Evolutionary conservation across 2,888 invertebrate species (phyloP).

Genomic region (Taenaris catops): DNA sequence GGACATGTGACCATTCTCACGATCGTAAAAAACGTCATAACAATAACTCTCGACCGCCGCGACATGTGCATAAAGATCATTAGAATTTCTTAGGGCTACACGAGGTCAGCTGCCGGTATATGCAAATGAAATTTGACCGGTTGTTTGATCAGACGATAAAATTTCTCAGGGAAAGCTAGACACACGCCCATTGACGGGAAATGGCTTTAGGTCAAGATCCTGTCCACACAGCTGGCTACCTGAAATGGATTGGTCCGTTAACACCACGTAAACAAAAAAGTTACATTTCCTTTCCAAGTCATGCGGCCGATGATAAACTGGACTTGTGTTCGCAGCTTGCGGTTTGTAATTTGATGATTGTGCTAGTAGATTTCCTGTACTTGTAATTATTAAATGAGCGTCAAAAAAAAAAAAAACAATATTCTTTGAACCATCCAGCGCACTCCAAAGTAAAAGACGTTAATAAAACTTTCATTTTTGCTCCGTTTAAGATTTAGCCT

Average conservation of each 20-base stretch:
- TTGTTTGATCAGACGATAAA: constrained; percentile 43
- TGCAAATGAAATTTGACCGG: constrained; percentile 51
- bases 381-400: too few relatives aligned
- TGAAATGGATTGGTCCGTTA: constrained; percentile 58
- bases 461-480: too few relatives aligned
- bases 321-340: constrained; percentile 60
- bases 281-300: constrained; percentile 50
- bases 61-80: constrained; percentile 54
- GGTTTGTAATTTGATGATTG: too few relatives aligned
- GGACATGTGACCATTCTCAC: constrained; percentile 55
- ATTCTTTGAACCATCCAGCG: too few relatives aligned
- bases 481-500: too few relatives aligned
- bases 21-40: constrained; percentile 56
- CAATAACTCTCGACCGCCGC: constrained; percentile 44
- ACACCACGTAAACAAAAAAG: constrained; percentile 54
- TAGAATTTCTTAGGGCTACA: constrained; percentile 67
- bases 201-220: constrained; percentile 36
- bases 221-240: constrained; percentile 50
- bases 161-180: constrained; percentile 50
- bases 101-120: constrained; percentile 65
- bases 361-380: too few relatives aligned
- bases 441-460: too few relatives aligned
- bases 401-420: too few relatives aligned
- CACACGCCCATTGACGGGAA: constrained; percentile 35
- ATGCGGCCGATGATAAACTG: constrained; percentile 56